Percentiles rank a stretch among this genome's conserved stretches.
phyloP scores from a whole-genome alignment of 2,797 vertebrate genomes.

The Limosa lapponica region DNA sequence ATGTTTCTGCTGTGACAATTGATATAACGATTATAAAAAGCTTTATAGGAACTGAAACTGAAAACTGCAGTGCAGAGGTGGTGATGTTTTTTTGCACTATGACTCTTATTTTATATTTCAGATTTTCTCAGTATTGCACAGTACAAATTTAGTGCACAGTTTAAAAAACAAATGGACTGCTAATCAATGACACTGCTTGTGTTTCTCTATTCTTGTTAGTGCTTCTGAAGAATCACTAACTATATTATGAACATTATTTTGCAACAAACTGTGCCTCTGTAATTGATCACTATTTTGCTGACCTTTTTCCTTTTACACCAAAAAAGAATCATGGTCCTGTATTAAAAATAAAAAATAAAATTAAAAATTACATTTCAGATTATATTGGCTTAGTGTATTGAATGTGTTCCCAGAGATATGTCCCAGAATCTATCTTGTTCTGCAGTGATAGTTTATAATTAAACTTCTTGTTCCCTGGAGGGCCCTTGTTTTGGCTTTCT shows the following conservation, averaged over 20 bases:
- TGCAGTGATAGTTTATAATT: constrained; percentile 31
- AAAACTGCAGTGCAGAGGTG: not conserved
- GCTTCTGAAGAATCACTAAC: not conserved
- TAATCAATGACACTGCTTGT: not conserved
- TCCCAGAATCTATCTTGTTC: not conserved
- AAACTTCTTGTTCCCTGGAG: not conserved
- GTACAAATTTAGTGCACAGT: not conserved
- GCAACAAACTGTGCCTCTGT: not conserved
- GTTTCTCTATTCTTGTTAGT: not conserved
- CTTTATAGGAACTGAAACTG: not conserved
- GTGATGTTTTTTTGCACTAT: not conserved
- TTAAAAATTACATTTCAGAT: not conserved
- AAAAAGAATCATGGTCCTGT: not conserved
- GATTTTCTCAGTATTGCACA: not conserved
- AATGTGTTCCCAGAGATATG: not conserved
- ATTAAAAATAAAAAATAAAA: not conserved
- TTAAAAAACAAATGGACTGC: not conserved
- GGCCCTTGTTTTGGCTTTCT: not conserved
- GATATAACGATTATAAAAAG: not conserved
- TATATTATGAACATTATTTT: not conserved
- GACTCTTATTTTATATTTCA: not conserved
- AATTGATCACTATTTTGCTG: not conserved
- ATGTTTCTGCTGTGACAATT: not conserved
- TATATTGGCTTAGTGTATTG: not conserved
- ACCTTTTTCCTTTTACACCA: not conserved